Evolutionary conservation across 2,888 invertebrate species (phyloP), one percentile per base, ranked within the genome.

Genomic region (Protonemura montana): DNA sequence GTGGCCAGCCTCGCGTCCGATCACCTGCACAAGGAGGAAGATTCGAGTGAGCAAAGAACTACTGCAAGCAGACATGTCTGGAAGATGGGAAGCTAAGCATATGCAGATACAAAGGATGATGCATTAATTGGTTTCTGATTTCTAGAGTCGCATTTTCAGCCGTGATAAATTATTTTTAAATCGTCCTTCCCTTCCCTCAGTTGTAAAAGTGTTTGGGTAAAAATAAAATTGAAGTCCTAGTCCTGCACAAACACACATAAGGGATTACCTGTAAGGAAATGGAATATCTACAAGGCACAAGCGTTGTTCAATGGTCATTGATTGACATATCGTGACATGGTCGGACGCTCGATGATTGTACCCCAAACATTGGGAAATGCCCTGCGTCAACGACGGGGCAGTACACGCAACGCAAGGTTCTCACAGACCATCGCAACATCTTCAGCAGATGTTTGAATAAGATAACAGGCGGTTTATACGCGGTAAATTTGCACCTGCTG

Each of bases 1-100:
- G 91, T 95, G 94, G 91, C 94, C 89, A 93, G 90, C 95, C 94
- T 90, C 94, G 92, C 90, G 94, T 93, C 90, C 89, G 86, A 95
- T 94, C 89, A 95, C 94, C 95, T 95, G 91, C 76, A 92, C 89
- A 88, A 89, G 89, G n/a, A n/a, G 35, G 35, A 90, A 35, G 5
- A 35, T 35, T 35, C 35, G 35, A 10, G 10, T 35, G 35, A 35
- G 35, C 87, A 85, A 42, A 86, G 87, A 85, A 76, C 30, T 25
- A 85, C 76, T 25, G 35, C 5, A 82, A n/a, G 82, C 35, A n/a
- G 82, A 26, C 82, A 82, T 25, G 25, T n/a, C n/a, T n/a, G n/a
- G n/a, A n/a, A n/a, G n/a, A n/a, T n/a, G n/a, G n/a, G n/a, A n/a
- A n/a, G n/a, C n/a, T n/a, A n/a, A n/a, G n/a, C n/a, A n/a, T n/a